phyloP scores from a whole-genome alignment of 2,888 invertebrate genomes.

The Osedax frankpressi region DNA sequence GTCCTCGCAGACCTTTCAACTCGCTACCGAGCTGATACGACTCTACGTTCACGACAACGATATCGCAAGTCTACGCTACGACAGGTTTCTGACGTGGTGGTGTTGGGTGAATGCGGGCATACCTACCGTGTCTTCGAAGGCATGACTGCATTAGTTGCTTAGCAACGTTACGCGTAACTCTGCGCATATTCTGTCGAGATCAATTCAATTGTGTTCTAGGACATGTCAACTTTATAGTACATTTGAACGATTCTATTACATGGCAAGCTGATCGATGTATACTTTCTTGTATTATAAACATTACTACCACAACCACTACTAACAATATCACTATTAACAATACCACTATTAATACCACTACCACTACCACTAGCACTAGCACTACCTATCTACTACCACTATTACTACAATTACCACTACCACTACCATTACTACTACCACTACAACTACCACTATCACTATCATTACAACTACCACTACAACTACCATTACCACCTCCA shows the following conservation, averaged over 20 bases:
- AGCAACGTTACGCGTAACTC: too few relatives aligned
- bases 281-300: too few relatives aligned
- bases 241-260: too few relatives aligned
- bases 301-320: neutral
- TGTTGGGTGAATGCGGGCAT: too few relatives aligned
- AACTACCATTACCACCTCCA: neutral
- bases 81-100: too few relatives aligned
- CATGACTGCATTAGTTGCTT: too few relatives aligned
- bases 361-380: neutral
- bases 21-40: conserved; percentile 5
- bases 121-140: too few relatives aligned
- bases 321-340: neutral
- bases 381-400: neutral
- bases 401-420: neutral
- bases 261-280: too few relatives aligned
- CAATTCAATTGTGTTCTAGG: too few relatives aligned
- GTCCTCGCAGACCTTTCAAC: conserved; percentile 5
- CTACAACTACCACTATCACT: neutral
- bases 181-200: too few relatives aligned
- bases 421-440: neutral
- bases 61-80: neutral
- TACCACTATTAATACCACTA: neutral
- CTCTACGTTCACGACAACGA: conserved; percentile 10
- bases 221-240: too few relatives aligned
- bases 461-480: neutral